Evolutionary conservation across 2,888 invertebrate species (phyloP).

Genomic region (Agrochola lychnidis): DNA sequence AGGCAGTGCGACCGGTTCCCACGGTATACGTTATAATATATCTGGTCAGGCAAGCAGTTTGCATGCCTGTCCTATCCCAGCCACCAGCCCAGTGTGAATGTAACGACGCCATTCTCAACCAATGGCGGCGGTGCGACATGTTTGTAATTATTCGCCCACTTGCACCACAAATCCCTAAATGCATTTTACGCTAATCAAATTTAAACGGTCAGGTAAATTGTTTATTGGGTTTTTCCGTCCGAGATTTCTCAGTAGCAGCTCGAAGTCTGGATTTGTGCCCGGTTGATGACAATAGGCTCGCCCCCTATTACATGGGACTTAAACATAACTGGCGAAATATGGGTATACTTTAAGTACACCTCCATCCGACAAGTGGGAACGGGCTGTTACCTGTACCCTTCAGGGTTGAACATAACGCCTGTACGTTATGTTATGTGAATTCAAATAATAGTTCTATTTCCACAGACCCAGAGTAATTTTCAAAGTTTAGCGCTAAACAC

Average conservation of each 20-base stretch:
- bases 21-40: constrained; percentile 59
- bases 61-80: constrained; percentile 48
- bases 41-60: constrained; percentile 44
- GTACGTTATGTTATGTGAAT: not conserved
- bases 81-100: constrained; percentile 47
- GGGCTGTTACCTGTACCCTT: too few species aligned
- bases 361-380: too few species aligned
- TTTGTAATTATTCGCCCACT: constrained; percentile 22
- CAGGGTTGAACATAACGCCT: too few species aligned
- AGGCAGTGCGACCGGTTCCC: constrained; percentile 65
- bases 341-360: too few species aligned
- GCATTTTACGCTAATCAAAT: not conserved
- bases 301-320: too few species aligned
- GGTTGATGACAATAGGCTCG: too few species aligned
- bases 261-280: too few species aligned
- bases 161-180: not conserved
- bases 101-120: constrained; percentile 20
- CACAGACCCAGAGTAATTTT: not conserved
- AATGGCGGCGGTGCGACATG: constrained; percentile 20
- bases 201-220: not conserved
- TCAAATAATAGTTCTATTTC: not conserved
- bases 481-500: not conserved
- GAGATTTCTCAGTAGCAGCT: too few species aligned
- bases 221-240: too few species aligned
- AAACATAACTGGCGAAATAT: too few species aligned